phyloP scores from a whole-genome alignment of 2,113 vertebrate species.

The Pristiophorus japonicus region DNA sequence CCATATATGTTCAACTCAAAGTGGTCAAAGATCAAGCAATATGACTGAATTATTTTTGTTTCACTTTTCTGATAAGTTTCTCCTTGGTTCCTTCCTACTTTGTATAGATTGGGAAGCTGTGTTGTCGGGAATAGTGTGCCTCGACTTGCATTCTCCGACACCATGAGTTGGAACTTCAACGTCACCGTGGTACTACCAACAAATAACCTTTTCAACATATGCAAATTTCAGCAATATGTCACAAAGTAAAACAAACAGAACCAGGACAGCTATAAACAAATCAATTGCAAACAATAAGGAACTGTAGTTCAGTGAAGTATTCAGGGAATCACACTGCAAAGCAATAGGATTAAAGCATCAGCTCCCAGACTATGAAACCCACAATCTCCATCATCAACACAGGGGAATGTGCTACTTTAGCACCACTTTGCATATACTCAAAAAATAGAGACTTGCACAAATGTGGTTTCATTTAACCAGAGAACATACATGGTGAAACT shows the following conservation, averaged over 20 bases:
- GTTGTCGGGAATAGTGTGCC: neutral
- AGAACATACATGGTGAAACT: neutral
- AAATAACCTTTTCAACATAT: neutral
- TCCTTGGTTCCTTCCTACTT: neutral
- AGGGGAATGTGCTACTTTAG: neutral
- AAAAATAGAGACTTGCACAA: neutral
- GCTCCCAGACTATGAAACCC: neutral
- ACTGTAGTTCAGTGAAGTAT: neutral
- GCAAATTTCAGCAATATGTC: neutral
- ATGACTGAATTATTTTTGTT: neutral
- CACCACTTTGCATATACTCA: neutral
- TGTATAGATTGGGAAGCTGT: neutral
- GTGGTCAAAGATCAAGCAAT: neutral
- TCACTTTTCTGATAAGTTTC: neutral
- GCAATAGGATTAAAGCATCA: neutral
- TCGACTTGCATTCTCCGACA: neutral
- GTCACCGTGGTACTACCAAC: neutral
- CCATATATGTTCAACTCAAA: neutral
- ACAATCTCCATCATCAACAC: neutral
- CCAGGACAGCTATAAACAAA: neutral
- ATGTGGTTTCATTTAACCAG: neutral
- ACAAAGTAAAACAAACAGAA: neutral
- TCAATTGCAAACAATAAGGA: neutral
- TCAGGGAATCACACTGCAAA: neutral
- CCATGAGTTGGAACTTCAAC: neutral